A percentile compares a stretch with the other conserved stretches of the same genome.
These are phyloP conservation scores for Probaryconus sp. DNA, from an alignment of 1,140 invertebrate genomes.

Conservation along the genomic window DNA sequence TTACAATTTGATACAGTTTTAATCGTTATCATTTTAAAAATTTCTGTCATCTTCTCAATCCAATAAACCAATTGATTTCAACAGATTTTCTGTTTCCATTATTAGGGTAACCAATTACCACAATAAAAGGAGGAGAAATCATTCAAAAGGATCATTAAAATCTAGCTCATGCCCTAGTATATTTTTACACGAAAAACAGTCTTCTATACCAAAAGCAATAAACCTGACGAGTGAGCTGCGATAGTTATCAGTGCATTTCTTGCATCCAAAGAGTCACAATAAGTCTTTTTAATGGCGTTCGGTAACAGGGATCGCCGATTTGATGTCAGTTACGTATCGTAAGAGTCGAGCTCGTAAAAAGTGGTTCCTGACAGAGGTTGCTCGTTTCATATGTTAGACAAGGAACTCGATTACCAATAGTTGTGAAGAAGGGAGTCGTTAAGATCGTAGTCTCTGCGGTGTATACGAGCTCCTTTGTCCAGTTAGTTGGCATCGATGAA, in stretches of 20 bases:
- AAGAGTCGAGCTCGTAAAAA: slow-evolving; percentile 61
- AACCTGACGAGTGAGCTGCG: slow-evolving; percentile 5
- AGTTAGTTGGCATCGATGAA: slow-evolving; percentile 64
- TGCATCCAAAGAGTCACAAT: slow-evolving; percentile 25
- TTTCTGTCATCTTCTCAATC: too few relatives aligned
- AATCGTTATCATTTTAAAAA: slow-evolving; percentile 1
- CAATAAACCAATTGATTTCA: slow-evolving; percentile 3
- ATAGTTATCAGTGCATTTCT: slow-evolving; percentile 23
- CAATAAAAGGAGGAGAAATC: too few relatives aligned
- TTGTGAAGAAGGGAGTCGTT: slow-evolving; percentile 62
- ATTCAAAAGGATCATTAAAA: slow-evolving; percentile 10
- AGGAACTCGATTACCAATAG: slow-evolving; percentile 67
- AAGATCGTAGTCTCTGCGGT: slow-evolving; percentile 69
- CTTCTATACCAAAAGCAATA: background rate
- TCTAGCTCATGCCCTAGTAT: slow-evolving; percentile 24
- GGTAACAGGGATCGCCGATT: slow-evolving; percentile 15
- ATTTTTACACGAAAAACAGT: slow-evolving; percentile 1
- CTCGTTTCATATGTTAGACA: slow-evolving; percentile 46
- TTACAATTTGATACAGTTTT: slow-evolving; percentile 3
- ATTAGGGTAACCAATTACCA: background rate
- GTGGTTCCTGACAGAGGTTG: slow-evolving; percentile 38
- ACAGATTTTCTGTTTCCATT: too few relatives aligned
- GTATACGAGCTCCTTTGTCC: slow-evolving; percentile 63
- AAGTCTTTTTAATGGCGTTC: slow-evolving; percentile 24
- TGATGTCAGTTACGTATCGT: slow-evolving; percentile 22